Evolutionary conservation across 2,888 invertebrate species (phyloP), one percentile per base, ranked within the genome.

Genomic region (Philereme vetulata): DNA sequence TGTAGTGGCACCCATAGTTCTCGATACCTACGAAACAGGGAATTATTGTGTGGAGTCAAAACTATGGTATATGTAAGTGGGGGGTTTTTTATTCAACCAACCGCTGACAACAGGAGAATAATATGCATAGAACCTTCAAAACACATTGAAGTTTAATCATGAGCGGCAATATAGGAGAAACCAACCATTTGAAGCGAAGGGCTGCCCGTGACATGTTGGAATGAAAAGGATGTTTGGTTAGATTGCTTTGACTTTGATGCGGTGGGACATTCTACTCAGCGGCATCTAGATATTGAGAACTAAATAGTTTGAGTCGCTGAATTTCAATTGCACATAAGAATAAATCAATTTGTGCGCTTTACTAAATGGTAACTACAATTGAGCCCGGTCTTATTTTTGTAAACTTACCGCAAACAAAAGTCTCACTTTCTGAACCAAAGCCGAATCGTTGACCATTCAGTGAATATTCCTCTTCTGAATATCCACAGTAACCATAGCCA

Each of bases 161-260:
- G 34, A 45, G 45, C 21, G 8, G 34, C 33, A 43, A 10, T 43
- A 5, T 5, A 9, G 3, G 44, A 21, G 44, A 8, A 42, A 42
- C 44, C 46, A 33, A 46, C 46, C 43, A 36, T 55, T 36, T 43
- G 6, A 5, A 58, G n/a, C 43, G 47, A 10, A 32, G 32, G 32
- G 45, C 54, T 60, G 59, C 8, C 21, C 11, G 46, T 60, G 59
- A 60, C 59, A 60, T 36, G 49, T 51, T 43, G n/a, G 35, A 54
- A 59, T 54, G 50, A 51, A 51, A 56, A 46, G 50, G 50, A 51
- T 51, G 46, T n/a, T 45, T 49, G 46, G 44, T 51, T 60, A 50
- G 49, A 50, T 56, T 50, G 61, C 45, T 57, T 50, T 55, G 57
- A 58, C 51, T 57, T 51, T 53, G 59, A 54, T 47, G 54, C 46